phyloP scores from a whole-genome alignment of 2,113 vertebrate species.

The Ascaphus truei region DNA sequence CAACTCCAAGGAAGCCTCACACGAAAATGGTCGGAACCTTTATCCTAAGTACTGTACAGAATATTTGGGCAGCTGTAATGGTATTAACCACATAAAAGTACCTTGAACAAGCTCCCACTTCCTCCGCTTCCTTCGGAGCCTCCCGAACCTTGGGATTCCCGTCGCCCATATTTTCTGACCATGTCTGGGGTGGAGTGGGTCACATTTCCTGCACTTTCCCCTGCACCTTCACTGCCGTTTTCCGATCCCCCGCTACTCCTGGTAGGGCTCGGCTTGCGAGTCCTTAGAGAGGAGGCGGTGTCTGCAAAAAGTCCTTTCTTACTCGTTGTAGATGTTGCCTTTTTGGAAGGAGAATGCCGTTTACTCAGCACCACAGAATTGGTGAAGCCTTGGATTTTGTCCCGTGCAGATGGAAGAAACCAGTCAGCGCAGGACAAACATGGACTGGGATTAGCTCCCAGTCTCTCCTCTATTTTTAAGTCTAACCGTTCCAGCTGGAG shows the following conservation, averaged over 20 bases:
- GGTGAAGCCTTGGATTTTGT: conserved; percentile 63
- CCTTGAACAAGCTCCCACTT: conserved; percentile 63
- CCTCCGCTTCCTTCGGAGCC: conserved; percentile 60
- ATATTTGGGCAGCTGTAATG: no score
- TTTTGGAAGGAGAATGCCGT: conserved; percentile 61
- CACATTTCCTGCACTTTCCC: conserved; percentile 48
- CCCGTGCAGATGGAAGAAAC: conserved; percentile 71
- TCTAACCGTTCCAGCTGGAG: conserved; percentile 80
- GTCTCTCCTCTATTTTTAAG: conserved; percentile 67
- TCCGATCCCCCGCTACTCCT: conserved; percentile 54
- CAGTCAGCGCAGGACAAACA: conserved; percentile 84
- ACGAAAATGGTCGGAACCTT: no score
- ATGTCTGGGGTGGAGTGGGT: conserved; percentile 54
- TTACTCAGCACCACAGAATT: conserved; percentile 71
- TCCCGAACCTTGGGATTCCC: conserved; percentile 56
- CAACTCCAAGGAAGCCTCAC: no score
- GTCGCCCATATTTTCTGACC: conserved; percentile 48
- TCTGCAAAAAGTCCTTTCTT: conserved; percentile 72
- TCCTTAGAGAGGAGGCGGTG: conserved; percentile 38
- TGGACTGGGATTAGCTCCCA: conserved; percentile 68
- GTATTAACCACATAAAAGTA: conserved; percentile 41
- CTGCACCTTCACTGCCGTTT: conserved; percentile 56
- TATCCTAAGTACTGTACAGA: neutral
- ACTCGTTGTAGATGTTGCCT: conserved; percentile 44
- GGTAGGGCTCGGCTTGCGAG: conserved; percentile 64